Percentiles rank a stretch among this genome's conserved stretches.
Evolutionary conservation across 2,888 invertebrate species (phyloP).

Genomic region (Sesamia inferens): DNA sequence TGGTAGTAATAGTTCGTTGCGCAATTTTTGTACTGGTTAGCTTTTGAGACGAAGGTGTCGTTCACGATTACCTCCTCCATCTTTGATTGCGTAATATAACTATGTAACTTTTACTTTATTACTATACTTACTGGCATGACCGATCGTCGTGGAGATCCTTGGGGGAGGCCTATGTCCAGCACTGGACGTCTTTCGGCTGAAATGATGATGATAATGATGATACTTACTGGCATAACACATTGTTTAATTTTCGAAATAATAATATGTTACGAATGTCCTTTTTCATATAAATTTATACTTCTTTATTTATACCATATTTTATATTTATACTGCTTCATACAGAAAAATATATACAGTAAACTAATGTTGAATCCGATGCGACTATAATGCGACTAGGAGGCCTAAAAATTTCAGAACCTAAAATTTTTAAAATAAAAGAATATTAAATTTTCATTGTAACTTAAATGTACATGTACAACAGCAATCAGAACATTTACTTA

Average conservation of each 20-base stretch:
- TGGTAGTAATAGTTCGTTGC: too few species aligned
- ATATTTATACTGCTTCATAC: background rate
- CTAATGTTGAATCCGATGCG: background rate
- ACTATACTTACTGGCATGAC: slow-evolving; percentile 6
- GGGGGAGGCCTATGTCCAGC: too few species aligned
- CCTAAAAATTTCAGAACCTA: background rate
- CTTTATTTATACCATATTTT: too few species aligned
- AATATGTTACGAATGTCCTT: too few species aligned
- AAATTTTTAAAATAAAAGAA: background rate
- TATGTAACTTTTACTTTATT: too few species aligned
- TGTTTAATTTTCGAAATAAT: too few species aligned
- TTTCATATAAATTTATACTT: too few species aligned
- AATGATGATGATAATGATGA: too few species aligned
- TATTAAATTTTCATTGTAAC: background rate
- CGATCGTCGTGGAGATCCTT: too few species aligned
- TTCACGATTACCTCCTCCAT: slow-evolving; percentile 64
- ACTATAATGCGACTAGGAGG: background rate
- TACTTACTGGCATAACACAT: slow-evolving; percentile 7
- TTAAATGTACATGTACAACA: slow-evolving; percentile 3
- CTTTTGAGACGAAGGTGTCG: slow-evolving; percentile 75
- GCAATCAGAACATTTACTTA: slow-evolving; percentile 4
- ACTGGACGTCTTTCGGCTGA: too few species aligned
- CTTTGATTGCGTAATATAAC: slow-evolving; percentile 61
- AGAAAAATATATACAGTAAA: background rate
- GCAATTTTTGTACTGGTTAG: slow-evolving; percentile 53